A percentile compares a stretch with the other conserved stretches of the same genome.
These are phyloP conservation scores for Sciaenops ocellatus DNA, from an alignment of 2,797 vertebrate species.

Conservation along the genomic window DNA sequence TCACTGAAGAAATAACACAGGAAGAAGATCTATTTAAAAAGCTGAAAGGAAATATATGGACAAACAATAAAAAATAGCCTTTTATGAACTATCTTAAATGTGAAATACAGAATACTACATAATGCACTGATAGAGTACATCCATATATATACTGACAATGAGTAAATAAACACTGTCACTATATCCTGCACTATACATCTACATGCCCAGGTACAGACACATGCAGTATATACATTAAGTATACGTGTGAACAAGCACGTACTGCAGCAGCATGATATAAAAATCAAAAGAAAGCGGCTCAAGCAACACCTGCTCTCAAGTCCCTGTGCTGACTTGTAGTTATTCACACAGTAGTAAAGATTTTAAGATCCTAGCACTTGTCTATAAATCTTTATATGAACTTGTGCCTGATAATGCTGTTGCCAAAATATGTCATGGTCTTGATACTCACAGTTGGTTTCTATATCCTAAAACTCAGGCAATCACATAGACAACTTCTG, in stretches of 20 bases:
- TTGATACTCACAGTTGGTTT: not conserved
- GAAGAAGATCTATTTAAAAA: not conserved
- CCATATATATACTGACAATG: not conserved
- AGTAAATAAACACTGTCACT: not conserved
- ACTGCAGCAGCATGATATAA: not conserved
- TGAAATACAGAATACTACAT: not conserved
- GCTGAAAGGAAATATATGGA: too few relatives aligned
- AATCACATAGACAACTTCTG: not conserved
- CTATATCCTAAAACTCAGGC: not conserved
- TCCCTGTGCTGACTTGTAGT: not conserved
- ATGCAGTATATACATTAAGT: not conserved
- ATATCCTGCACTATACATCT: not conserved
- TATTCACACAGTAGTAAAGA: constrained; percentile 3
- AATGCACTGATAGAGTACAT: not conserved
- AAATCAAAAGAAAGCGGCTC: not conserved
- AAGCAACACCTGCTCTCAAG: not conserved
- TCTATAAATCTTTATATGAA: constrained; percentile 14
- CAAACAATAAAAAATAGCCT: not conserved
- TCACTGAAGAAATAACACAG: not conserved
- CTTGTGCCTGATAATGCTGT: not conserved
- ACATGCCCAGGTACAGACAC: not conserved
- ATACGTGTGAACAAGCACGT: not conserved
- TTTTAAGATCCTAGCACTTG: constrained; percentile 16
- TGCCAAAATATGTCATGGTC: constrained; percentile 5
- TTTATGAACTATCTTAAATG: not conserved